phyloP scores from a whole-genome alignment of 30 jellyfish, hydroid and myxozoan species.

The Turritopsis dohrnii region DNA sequence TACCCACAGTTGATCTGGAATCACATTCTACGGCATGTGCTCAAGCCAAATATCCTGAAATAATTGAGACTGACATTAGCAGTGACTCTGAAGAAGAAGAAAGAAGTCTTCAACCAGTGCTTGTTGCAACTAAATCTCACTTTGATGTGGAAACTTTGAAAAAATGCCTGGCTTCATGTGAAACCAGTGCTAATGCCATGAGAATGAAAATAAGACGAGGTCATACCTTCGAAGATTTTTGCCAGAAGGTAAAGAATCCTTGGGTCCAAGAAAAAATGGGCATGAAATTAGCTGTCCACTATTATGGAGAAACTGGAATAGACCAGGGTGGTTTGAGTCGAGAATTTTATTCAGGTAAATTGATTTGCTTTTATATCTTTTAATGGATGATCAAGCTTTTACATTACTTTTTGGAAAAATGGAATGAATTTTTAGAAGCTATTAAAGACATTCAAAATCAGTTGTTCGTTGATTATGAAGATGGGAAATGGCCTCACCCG shows the following conservation, averaged over 20 bases:
- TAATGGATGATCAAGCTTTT: slow-evolving; percentile 2
- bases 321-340: slow-evolving; percentile 52
- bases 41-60: background rate
- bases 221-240: slow-evolving; percentile 19
- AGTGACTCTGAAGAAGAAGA: background rate
- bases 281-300: slow-evolving; percentile 16
- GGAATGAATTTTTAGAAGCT: slow-evolving; percentile 4
- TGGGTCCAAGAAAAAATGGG: slow-evolving; percentile 33
- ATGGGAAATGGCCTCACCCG: slow-evolving; percentile 26
- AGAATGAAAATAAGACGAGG: slow-evolving; percentile 23
- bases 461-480: slow-evolving; percentile 23
- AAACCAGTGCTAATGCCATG: background rate
- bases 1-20: background rate
- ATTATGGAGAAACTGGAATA: slow-evolving; percentile 40
- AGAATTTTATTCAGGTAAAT: slow-evolving; percentile 44
- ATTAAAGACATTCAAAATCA: slow-evolving; percentile 14
- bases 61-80: slow-evolving; percentile 1
- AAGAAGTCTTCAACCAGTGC: background rate
- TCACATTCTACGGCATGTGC: background rate
- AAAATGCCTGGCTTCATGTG: slow-evolving; percentile 5
- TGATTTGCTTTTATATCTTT: background rate
- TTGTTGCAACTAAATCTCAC: background rate
- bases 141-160: background rate
- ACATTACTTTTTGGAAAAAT: background rate
- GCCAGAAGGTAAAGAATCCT: slow-evolving; percentile 16